Evolutionary conservation across 2,888 invertebrate species (phyloP), one percentile per base, ranked within the genome.

Genomic region (Caenorhabditis macrosperma): DNA sequence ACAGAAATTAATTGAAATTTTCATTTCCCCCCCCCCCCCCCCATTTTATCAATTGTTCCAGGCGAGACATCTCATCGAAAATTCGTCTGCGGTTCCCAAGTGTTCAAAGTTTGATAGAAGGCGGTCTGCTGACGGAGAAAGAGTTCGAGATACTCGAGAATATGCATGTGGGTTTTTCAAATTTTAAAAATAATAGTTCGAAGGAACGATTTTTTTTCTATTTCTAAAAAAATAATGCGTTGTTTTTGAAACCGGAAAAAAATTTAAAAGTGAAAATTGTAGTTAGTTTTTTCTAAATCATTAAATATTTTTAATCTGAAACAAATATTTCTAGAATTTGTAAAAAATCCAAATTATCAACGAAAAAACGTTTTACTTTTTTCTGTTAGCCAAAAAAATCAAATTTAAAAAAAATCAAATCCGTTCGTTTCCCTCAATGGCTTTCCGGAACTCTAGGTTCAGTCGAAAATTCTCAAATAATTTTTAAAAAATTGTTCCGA

Each of bases 1-100:
- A 9, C 12, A 9, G 15, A 38, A 38, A 12, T n/a, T n/a, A n/a
- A n/a, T 12, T 38, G 38, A 38, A 38, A 12, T 38, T 38, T 38
- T 38, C 3, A 15, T 38, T 38, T 38, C 15, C 38, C n/a, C n/a
- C n/a, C n/a, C n/a, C n/a, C n/a, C n/a, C n/a, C n/a, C n/a, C n/a
- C n/a, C n/a, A n/a, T n/a, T n/a, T n/a, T n/a, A 33, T 7, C 5
- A 15, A 46, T 35, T 17, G 10, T 75, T 82, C 38, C 66, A 86
- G 86, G 85, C 75, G 86, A 9, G 86, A 86, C 59, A 82, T 86
- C 22, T 86, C 86, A 1, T 81, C 82, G 0, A 84, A 86, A 71
- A 81, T 87, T n/a, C 83, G 87, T 26, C 79, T 85, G n/a, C 84
- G 87, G n/a, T 86, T 86, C 52, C 86, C 85, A 4, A 60, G 68